Conservation (phyloP, 2,797 vertebrate species). For the Spea hammondii region DNA sequence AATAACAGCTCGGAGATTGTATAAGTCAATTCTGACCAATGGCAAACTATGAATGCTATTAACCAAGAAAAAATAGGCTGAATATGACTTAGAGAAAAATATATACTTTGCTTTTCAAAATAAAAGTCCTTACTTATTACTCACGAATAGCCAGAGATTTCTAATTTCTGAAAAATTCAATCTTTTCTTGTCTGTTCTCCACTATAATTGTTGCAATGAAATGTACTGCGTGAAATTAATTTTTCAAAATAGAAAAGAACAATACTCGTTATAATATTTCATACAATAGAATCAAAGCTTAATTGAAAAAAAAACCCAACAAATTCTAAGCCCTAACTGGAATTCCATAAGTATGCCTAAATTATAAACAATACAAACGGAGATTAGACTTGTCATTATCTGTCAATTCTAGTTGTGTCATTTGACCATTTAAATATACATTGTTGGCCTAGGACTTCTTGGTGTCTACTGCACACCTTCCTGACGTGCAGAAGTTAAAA, state of each 20-base stretch:
- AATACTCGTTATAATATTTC: no score
- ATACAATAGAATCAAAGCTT: no score
- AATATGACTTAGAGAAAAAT: neutral
- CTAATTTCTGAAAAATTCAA: constrained; percentile 13
- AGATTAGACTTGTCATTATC: no score
- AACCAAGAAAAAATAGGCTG: constrained; percentile 14
- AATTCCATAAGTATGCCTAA: no score
- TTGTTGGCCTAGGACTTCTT: no score
- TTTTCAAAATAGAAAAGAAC: neutral
- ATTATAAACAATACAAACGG: no score
- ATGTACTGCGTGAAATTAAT: neutral
- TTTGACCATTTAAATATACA: no score
- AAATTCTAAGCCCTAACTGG: no score
- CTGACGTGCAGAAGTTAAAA: no score
- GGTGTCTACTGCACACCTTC: no score
- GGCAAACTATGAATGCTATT: constrained; percentile 16
- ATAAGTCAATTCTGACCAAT: constrained; percentile 25
- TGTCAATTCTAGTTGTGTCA: no score
- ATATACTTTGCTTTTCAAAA: neutral
- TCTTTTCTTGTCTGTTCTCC: constrained; percentile 7
- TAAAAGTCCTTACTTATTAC: neutral
- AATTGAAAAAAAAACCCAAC: no score
- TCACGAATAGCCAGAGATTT: constrained; percentile 8
- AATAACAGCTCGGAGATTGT: constrained; percentile 23
- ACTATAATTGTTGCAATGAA: constrained; percentile 12